phyloP scores from a whole-genome alignment of 2,113 vertebrate species.

The Todiramphus chloris region DNA sequence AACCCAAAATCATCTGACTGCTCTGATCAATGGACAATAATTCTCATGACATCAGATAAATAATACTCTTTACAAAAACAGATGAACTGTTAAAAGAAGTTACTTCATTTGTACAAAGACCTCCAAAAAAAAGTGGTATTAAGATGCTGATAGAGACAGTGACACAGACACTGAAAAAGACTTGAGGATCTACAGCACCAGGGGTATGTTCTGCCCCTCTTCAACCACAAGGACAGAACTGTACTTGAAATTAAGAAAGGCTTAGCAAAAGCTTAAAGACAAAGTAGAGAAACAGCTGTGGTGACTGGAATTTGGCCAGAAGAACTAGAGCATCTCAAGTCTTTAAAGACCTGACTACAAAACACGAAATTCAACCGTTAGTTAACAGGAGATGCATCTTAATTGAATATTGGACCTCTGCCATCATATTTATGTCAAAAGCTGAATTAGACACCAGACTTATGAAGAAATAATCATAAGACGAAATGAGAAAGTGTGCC shows the following conservation, averaged over 20 bases:
- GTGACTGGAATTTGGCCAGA: neutral
- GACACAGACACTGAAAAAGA: neutral
- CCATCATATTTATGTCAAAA: conserved; percentile 33
- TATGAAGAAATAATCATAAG: neutral
- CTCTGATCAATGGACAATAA: neutral
- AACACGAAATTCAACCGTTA: conserved; percentile 24
- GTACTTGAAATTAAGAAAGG: neutral
- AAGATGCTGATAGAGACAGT: neutral
- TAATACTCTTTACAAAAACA: neutral
- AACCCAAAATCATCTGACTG: neutral
- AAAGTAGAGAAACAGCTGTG: conserved; percentile 10
- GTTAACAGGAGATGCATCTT: conserved; percentile 40
- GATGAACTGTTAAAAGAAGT: neutral
- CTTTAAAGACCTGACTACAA: neutral
- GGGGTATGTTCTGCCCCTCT: neutral
- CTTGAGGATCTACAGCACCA: neutral
- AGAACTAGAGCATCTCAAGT: neutral
- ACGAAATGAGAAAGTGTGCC: neutral
- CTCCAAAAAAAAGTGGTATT: neutral
- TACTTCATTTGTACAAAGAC: neutral
- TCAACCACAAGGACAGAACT: neutral
- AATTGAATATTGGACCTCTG: conserved; percentile 44
- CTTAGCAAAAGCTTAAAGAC: neutral
- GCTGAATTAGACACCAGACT: conserved; percentile 15
- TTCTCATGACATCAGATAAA: neutral